Conservation (phyloP, 2,888 invertebrate species). For the Lasioglossum malachurum region DNA sequence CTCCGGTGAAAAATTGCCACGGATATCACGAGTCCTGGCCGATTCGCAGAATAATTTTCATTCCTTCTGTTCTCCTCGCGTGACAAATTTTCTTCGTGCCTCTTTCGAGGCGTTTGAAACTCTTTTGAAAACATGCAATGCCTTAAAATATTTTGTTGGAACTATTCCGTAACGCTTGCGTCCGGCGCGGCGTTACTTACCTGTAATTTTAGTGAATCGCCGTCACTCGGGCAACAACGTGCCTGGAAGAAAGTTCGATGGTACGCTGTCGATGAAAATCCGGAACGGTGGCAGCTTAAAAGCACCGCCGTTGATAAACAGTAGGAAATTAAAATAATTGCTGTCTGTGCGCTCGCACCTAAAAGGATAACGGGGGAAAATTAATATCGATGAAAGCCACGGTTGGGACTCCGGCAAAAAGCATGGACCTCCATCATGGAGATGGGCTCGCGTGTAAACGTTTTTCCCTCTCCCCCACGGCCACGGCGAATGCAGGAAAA, state of each 20-base stretch:
- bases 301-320: conserved; percentile 23
- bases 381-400: conserved; percentile 44
- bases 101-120: not conserved
- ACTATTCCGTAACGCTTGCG: no score
- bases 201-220: not conserved
- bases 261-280: conserved; percentile 13
- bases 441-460: conserved; percentile 56
- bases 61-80: not conserved
- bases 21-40: not conserved
- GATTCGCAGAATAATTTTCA: conserved; percentile 10
- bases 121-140: not conserved
- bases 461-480: conserved; percentile 42
- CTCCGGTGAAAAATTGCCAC: conserved; percentile 1
- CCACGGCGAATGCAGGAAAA: conserved; percentile 66
- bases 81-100: not conserved
- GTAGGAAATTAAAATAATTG: conserved; percentile 43
- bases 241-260: not conserved
- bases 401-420: conserved; percentile 1
- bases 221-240: not conserved
- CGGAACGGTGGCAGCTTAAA: conserved; percentile 15
- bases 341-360: conserved; percentile 10
- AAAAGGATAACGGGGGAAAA: conserved; percentile 14
- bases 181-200: not conserved
- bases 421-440: conserved; percentile 37
- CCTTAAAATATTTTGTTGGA: not conserved